phyloP scores from a whole-genome alignment of 2,888 invertebrate genomes.

The Noctua janthe region DNA sequence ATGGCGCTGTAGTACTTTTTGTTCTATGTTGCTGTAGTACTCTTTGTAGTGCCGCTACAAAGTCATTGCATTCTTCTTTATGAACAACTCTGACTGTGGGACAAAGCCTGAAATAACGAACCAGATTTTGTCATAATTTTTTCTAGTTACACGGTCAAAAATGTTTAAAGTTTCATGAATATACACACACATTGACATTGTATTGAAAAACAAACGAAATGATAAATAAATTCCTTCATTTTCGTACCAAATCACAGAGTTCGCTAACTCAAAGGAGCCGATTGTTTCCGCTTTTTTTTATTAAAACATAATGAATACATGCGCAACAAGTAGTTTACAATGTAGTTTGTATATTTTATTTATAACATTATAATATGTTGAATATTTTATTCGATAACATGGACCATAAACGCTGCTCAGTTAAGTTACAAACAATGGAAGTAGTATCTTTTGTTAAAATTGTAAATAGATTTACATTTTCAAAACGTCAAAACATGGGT shows the following conservation, averaged over 20 bases:
- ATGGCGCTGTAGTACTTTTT: too few species aligned
- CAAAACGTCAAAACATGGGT: neutral
- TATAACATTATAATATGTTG: neutral
- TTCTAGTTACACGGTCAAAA: too few species aligned
- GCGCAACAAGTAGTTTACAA: neutral
- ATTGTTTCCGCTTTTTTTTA: neutral
- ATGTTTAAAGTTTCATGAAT: too few species aligned
- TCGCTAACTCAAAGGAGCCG: neutral
- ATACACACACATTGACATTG: too few species aligned
- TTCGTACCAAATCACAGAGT: neutral
- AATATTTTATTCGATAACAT: conserved; percentile 2
- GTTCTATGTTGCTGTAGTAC: too few species aligned
- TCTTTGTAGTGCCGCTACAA: too few species aligned
- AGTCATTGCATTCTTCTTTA: too few species aligned
- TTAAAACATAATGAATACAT: neutral
- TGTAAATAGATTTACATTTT: neutral
- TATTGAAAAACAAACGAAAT: neutral
- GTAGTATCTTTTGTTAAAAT: too few species aligned
- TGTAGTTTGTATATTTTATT: neutral
- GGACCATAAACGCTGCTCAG: neutral
- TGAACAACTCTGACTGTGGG: too few species aligned
- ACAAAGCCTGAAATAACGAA: too few species aligned
- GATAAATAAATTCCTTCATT: too few species aligned
- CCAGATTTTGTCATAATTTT: too few species aligned
- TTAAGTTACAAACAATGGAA: neutral